Base-by-base conservation (phyloP, 2,888 invertebrate genomes). In the Amblyjoppa fuscipennis region DNA sequence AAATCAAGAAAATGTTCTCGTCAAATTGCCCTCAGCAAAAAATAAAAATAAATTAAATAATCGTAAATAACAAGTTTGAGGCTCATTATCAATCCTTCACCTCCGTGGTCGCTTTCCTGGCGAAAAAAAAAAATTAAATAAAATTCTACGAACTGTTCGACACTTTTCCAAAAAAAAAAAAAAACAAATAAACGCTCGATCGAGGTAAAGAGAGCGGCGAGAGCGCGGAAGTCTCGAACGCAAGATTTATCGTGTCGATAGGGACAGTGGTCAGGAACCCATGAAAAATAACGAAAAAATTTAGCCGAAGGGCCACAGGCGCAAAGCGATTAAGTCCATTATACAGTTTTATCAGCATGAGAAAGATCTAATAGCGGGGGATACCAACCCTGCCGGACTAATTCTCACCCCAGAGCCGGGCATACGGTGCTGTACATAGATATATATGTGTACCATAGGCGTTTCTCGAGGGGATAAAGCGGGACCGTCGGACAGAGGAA, bases 261-360 rank as follows among this genome's bases (percentile, higher is more conserved):
- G 84, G 85, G 71, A 82, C 86, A 80, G 89, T 90, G 91, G 88
- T 85, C 92, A 90, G 91, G 88, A 90, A 91, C 88, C 91, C 93
- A 90, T 93, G 93, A 92, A 93, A 92, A 93, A 93, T 93, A 93
- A 93, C 93, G 93, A 93, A 94, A 93, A 93, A 93, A 93, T 92
- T 93, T 91, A 91, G 90, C 87, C 90, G 25, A 88, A 85, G 90
- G 91, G 91, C 91, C 80, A 79, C 88, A 88, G 88, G 88, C 91
- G 90, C 91, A 91, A 90, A 92, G 89, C 93, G 93, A 94, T 94
- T 93, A 94, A 93, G 93, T 91, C 92, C 92, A 93, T 93, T 94
- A 93, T 93, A 92, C 91, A 92, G 89, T 91, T 90, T 93, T 94
- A 94, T 94, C 94, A 93, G 93, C 92, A 92, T 94, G 94, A 93